These are phyloP conservation scores for Brachionus rotundiformis DNA, from an alignment of 1,140 invertebrate species.

Conservation along the genomic window DNA sequence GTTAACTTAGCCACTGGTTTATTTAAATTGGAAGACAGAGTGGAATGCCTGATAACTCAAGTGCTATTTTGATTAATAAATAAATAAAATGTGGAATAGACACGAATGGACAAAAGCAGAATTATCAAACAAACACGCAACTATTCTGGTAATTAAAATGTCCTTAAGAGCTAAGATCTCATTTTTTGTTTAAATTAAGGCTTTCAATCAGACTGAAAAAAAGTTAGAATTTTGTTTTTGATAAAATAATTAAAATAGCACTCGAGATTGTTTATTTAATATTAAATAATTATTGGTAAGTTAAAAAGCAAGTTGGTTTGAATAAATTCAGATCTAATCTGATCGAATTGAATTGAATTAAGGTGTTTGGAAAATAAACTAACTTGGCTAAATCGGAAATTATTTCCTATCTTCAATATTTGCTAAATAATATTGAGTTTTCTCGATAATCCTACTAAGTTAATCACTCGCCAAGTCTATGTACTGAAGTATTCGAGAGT, in stretches of 20 bases:
- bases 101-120: slow-evolving; percentile 4
- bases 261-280: slow-evolving; percentile 33
- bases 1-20: neutral
- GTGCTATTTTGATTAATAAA: slow-evolving; percentile 33
- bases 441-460: slow-evolving; percentile 36
- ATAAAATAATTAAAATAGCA: slow-evolving; percentile 46
- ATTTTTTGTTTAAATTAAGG: neutral
- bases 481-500: neutral
- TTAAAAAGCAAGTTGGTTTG: neutral
- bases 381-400: slow-evolving; percentile 25
- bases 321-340: slow-evolving; percentile 12
- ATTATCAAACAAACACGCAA: slow-evolving; percentile 33
- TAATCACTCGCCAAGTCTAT: neutral
- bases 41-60: slow-evolving; percentile 48
- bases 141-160: slow-evolving; percentile 26
- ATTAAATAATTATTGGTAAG: slow-evolving; percentile 29
- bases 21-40: neutral
- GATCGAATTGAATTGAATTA: neutral
- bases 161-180: neutral
- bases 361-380: slow-evolving; percentile 40
- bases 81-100: slow-evolving; percentile 27
- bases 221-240: neutral
- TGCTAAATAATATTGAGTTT: neutral
- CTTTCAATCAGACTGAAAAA: neutral
- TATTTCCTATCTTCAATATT: slow-evolving; percentile 51